Percentiles rank a stretch among this genome's conserved stretches.
These are phyloP conservation scores for Rhinella marina DNA, from an alignment of 2,797 vertebrate genomes.

Conservation along the genomic window DNA sequence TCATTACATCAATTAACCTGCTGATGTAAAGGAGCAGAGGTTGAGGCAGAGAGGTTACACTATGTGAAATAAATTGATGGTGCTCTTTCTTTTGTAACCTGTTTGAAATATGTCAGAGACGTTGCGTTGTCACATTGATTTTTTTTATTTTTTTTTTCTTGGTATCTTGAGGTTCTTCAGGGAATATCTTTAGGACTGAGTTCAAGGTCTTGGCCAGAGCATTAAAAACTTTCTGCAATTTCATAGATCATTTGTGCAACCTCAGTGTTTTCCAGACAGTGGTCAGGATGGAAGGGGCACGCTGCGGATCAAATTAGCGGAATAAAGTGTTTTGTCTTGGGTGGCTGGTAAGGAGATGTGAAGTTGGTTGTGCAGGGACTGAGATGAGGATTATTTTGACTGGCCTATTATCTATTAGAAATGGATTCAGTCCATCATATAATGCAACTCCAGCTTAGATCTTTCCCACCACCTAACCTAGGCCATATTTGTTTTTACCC, in stretches of 20 bases:
- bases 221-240: constrained; percentile 55
- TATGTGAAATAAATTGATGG: constrained; percentile 57
- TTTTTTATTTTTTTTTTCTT: constrained; percentile 46
- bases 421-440: background rate
- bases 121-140: constrained; percentile 53
- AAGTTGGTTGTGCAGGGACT: background rate
- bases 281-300: constrained; percentile 29
- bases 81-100: constrained; percentile 46
- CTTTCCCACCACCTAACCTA: too few relatives aligned
- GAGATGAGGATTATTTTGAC: background rate
- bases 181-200: constrained; percentile 54
- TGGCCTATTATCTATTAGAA: background rate
- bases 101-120: constrained; percentile 51
- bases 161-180: constrained; percentile 42
- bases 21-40: constrained; percentile 32
- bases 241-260: constrained; percentile 56
- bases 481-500: too few relatives aligned
- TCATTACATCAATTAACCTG: constrained; percentile 57
- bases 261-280: constrained; percentile 43
- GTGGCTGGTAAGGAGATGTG: background rate
- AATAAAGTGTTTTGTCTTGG: constrained; percentile 1
- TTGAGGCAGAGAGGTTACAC: constrained; percentile 36
- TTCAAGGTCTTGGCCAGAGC: constrained; percentile 56
- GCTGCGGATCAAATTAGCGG: constrained; percentile 28
- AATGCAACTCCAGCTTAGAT: too few relatives aligned